Evolutionary conservation across 2,797 vertebrate genomes (phyloP).

Genomic region (Notoglanidium macrostoma): DNA sequence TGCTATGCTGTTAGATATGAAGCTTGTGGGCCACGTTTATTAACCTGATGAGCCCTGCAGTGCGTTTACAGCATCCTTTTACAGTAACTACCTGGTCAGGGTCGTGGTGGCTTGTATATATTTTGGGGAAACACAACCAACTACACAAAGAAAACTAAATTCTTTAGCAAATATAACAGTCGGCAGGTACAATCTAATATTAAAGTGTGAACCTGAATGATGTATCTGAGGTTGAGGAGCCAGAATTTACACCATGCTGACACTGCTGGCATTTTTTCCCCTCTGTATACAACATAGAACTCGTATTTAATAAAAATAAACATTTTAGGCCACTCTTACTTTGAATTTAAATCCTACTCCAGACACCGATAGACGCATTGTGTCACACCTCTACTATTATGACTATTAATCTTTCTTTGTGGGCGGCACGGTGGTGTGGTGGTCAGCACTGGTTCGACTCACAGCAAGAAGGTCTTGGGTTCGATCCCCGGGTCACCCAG

Average conservation of each 20-base stretch:
- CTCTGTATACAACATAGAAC: background rate
- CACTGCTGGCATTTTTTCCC: background rate
- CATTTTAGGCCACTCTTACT: too few relatives aligned
- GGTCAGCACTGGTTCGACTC: too few relatives aligned
- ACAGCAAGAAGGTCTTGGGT: too few relatives aligned
- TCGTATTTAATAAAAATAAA: background rate
- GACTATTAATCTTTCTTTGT: background rate
- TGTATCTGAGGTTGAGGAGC: background rate
- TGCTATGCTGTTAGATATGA: background rate
- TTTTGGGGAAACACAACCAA: background rate
- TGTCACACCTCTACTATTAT: background rate
- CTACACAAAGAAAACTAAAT: too few relatives aligned
- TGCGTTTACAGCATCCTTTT: background rate
- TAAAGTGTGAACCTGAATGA: too few relatives aligned
- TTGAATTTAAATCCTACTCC: background rate
- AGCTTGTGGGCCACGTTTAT: background rate
- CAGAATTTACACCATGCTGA: background rate
- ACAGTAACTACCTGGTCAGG: background rate
- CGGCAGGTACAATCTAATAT: background rate
- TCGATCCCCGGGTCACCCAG: too few relatives aligned
- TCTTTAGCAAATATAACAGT: background rate
- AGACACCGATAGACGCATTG: background rate
- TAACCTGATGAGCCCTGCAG: background rate
- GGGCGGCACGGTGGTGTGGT: too few relatives aligned
- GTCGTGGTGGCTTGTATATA: background rate